Evolutionary conservation across 2,888 invertebrate species (phyloP).

Genomic region (Drosophila neutralis): DNA sequence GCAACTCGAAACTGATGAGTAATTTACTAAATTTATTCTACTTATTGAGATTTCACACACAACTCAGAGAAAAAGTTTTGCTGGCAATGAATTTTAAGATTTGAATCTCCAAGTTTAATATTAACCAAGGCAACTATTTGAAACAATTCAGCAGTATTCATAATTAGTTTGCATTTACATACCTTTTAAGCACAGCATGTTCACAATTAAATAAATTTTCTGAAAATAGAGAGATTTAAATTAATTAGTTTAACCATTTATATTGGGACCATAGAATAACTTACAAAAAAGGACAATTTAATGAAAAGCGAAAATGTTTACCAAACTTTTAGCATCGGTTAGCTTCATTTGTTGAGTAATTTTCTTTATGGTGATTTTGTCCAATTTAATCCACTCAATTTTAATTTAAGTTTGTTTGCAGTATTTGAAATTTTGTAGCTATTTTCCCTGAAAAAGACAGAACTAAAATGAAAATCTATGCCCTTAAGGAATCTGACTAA

Average conservation of each 20-base stretch:
- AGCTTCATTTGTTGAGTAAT: not conserved
- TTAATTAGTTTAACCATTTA: not conserved
- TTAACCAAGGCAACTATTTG: not conserved
- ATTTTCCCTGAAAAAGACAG: not conserved
- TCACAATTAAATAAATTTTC: constrained; percentile 2
- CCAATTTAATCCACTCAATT: not conserved
- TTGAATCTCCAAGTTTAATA: not conserved
- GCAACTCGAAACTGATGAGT: constrained; percentile 7
- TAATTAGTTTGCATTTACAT: constrained; percentile 9
- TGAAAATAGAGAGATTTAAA: constrained; percentile 14
- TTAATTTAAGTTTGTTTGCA: not conserved
- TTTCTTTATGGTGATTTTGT: not conserved
- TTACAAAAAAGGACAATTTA: not conserved
- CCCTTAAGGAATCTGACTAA: not conserved
- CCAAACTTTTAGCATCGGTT: not conserved
- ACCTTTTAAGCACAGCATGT: constrained; percentile 23
- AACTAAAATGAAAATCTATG: not conserved
- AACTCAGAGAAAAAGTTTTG: not conserved
- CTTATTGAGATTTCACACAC: constrained; percentile 19
- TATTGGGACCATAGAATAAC: not conserved
- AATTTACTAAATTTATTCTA: constrained; percentile 9
- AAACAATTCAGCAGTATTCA: not conserved
- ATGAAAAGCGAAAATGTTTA: not conserved
- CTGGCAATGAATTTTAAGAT: not conserved
- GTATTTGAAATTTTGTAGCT: not conserved